Percentiles rank a stretch among this genome's conserved stretches.
Evolutionary conservation across 1,140 invertebrate genomes (phyloP).

Genomic region (Lethrus apterus): DNA sequence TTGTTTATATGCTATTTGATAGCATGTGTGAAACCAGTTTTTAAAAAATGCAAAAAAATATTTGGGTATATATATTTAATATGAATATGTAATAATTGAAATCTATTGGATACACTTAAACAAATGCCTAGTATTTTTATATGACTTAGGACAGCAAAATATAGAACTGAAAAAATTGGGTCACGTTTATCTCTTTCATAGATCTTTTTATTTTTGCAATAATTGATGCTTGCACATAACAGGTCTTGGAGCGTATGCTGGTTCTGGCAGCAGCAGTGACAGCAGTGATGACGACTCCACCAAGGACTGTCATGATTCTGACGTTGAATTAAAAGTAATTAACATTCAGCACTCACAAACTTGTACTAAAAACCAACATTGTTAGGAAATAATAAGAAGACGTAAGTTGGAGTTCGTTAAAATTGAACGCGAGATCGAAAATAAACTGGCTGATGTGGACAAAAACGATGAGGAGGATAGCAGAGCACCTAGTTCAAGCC

Average conservation of each 20-base stretch:
- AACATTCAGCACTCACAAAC: not conserved
- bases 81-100: not conserved
- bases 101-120: not conserved
- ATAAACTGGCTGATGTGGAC: constrained; percentile 28
- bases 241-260: constrained; percentile 37
- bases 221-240: constrained; percentile 4
- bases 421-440: constrained; percentile 35
- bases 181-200: no score
- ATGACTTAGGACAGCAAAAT: no score
- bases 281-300: constrained; percentile 23
- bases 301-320: constrained; percentile 27
- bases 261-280: constrained; percentile 30
- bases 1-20: not conserved
- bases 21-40: not conserved
- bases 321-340: constrained; percentile 33
- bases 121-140: no score
- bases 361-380: not conserved
- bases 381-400: constrained; percentile 32
- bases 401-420: constrained; percentile 32
- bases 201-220: no score
- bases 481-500: constrained; percentile 25
- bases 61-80: not conserved
- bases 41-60: not conserved
- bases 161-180: no score
- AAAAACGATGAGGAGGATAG: constrained; percentile 23